Evolutionary conservation across 2,888 invertebrate species (phyloP).

Genomic region (Apamea epomidion): DNA sequence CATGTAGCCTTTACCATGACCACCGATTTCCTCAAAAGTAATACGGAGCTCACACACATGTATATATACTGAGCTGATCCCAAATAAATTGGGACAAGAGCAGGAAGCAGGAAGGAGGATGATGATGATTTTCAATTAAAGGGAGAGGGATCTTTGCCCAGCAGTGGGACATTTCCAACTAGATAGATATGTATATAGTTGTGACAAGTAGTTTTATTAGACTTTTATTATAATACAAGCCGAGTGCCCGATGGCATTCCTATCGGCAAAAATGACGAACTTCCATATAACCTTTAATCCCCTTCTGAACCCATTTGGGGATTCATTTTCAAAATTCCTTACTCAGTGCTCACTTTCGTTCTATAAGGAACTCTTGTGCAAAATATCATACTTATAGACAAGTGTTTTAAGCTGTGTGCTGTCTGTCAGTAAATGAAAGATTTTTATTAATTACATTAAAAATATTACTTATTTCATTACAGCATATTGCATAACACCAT

Average conservation of each 20-base stretch:
- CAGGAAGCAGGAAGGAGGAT: no score
- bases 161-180: background rate
- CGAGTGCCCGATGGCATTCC: background rate
- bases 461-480: background rate
- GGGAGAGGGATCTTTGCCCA: background rate
- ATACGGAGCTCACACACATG: background rate
- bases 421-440: background rate
- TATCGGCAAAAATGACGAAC: background rate
- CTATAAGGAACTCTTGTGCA: background rate
- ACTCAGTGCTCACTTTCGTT: background rate
- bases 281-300: background rate
- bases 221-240: background rate
- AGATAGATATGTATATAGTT: background rate
- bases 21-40: background rate
- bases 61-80: background rate
- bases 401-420: background rate
- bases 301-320: background rate
- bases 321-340: background rate
- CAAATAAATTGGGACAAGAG: background rate
- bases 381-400: background rate
- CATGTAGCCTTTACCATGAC: background rate
- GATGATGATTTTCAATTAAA: no score
- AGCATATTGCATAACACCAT: conserved; percentile 50
- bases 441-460: background rate
- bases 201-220: background rate